Conservation (phyloP, 2,113 vertebrate species). For the Semnornis frantzii region DNA sequence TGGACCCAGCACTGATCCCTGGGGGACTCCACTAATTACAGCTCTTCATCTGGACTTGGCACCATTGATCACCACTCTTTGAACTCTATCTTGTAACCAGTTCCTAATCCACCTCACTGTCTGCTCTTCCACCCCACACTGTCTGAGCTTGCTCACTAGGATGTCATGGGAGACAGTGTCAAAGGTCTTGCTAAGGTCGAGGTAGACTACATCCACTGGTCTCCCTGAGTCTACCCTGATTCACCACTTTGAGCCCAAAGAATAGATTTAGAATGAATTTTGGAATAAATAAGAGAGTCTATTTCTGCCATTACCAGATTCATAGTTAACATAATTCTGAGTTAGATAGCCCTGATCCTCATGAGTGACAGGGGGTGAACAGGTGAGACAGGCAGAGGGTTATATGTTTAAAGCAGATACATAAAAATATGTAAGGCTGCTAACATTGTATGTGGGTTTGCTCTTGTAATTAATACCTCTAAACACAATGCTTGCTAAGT, state of each 20-base stretch:
- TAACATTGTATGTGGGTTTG: not conserved
- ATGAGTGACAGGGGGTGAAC: not conserved
- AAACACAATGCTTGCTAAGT: not conserved
- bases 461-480: not conserved
- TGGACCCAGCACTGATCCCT: too few species aligned
- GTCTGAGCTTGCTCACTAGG: too few species aligned
- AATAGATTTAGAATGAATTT: not conserved
- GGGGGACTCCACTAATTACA: too few species aligned
- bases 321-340: not conserved
- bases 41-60: too few species aligned
- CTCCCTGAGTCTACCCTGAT: too few species aligned
- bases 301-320: not conserved
- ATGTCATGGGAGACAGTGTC: too few species aligned
- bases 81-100: too few species aligned
- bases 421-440: not conserved
- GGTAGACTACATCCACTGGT: too few species aligned
- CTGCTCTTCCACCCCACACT: too few species aligned
- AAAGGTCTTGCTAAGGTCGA: too few species aligned
- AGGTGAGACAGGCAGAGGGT: not conserved
- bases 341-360: not conserved
- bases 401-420: not conserved
- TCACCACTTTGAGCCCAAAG: fast-evolving
- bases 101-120: too few species aligned
- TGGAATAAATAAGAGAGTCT: not conserved
- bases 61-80: too few species aligned